phyloP scores from a whole-genome alignment of 2,888 invertebrate genomes.

The Caenorhabditis plicata region DNA sequence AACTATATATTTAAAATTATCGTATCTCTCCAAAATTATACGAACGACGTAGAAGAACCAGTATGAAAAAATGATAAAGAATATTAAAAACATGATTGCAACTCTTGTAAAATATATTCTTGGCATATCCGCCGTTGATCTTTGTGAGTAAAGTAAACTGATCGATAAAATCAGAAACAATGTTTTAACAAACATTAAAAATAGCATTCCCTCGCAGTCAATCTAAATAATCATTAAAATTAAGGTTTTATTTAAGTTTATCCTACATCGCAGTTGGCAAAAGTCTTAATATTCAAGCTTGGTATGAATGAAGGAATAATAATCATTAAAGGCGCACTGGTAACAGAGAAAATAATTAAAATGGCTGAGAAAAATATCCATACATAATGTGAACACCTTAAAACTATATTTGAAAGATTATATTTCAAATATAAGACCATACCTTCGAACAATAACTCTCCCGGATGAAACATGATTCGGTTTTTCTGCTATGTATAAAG shows the following conservation, averaged over 20 bases:
- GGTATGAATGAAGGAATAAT: too few relatives aligned
- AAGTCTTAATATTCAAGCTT: too few relatives aligned
- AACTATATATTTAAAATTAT: conserved; percentile 44
- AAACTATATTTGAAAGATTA: too few relatives aligned
- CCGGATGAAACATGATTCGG: conserved; percentile 34
- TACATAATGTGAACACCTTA: conserved; percentile 56
- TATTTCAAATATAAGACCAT: conserved; percentile 6
- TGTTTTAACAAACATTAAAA: conserved; percentile 53
- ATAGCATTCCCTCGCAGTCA: conserved; percentile 54
- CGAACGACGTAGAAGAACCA: conserved; percentile 98
- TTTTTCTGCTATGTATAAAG: conserved; percentile 50
- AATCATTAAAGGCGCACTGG: conserved; percentile 62
- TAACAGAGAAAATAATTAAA: conserved; percentile 47
- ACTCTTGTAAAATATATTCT: conserved; percentile 54
- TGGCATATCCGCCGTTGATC: conserved; percentile 56
- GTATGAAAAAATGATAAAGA: conserved; percentile 90
- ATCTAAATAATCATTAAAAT: conserved; percentile 29
- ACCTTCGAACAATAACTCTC: conserved; percentile 46
- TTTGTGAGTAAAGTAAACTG: conserved; percentile 47
- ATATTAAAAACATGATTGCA: conserved; percentile 68
- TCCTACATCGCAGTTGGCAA: too few relatives aligned
- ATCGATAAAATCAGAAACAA: conserved; percentile 52
- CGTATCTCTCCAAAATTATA: conserved; percentile 68
- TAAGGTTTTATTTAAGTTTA: not conserved
- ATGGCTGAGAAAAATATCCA: conserved; percentile 49